Evolutionary conservation across 1,140 invertebrate genomes (phyloP).

Genomic region (Macrostomum lignano): DNA sequence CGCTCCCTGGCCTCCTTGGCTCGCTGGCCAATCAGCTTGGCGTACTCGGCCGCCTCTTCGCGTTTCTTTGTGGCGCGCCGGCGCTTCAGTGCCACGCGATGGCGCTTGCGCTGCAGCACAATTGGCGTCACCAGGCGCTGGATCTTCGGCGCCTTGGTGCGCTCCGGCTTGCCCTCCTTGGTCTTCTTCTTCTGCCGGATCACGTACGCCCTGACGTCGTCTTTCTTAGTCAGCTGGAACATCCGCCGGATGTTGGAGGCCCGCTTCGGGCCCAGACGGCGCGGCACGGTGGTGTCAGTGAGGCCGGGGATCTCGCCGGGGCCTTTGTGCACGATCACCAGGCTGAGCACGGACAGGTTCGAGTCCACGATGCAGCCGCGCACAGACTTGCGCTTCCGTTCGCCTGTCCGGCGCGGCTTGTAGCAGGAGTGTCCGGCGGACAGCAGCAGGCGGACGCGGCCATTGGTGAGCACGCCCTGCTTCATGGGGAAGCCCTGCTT

Average conservation of each 20-base stretch:
- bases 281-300: slow-evolving; percentile 72
- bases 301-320: slow-evolving; percentile 68
- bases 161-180: slow-evolving; percentile 44
- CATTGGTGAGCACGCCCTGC: slow-evolving; percentile 85
- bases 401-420: slow-evolving; percentile 66
- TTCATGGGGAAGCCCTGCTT: slow-evolving; percentile 99
- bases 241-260: slow-evolving; percentile 88
- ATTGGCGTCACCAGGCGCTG: slow-evolving; percentile 83
- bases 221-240: slow-evolving; percentile 80
- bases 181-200: slow-evolving; percentile 57
- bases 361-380: slow-evolving; percentile 90
- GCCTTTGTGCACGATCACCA: slow-evolving; percentile 82
- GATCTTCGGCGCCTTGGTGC: slow-evolving; percentile 80
- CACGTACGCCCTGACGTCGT: slow-evolving; percentile 86
- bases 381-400: slow-evolving; percentile 89
- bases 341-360: slow-evolving; percentile 68
- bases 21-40: slow-evolving; percentile 68
- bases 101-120: slow-evolving; percentile 47
- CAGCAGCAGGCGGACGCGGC: slow-evolving; percentile 68
- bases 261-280: slow-evolving; percentile 82
- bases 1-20: slow-evolving; percentile 84
- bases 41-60: slow-evolving; percentile 66
- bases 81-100: slow-evolving; percentile 1
- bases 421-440: slow-evolving; percentile 92
- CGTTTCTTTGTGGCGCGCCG: slow-evolving; percentile 32